Percentiles rank a stretch among this genome's conserved stretches.
phyloP scores from a whole-genome alignment of 2,888 invertebrate species.

The Ernsta delagoae region DNA sequence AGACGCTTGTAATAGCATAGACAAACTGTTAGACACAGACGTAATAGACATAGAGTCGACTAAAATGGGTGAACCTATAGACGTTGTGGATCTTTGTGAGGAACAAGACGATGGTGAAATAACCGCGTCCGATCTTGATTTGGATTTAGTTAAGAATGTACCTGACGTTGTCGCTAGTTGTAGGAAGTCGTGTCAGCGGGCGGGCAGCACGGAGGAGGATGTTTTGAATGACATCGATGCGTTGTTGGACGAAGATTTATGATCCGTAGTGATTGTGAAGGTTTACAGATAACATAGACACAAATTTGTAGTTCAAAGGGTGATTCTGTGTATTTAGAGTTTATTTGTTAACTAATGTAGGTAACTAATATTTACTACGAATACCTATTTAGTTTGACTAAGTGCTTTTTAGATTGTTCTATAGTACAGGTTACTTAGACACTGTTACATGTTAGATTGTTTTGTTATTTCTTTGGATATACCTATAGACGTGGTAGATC shows the following conservation, averaged over 20 bases:
- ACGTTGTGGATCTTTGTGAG: constrained; percentile 72
- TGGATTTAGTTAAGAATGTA: constrained; percentile 68
- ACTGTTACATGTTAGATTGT: too few relatives aligned
- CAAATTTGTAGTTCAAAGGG: background rate
- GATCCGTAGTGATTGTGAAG: constrained; percentile 46
- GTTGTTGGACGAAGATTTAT: constrained; percentile 66
- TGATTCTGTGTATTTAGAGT: background rate
- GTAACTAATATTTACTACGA: too few relatives aligned
- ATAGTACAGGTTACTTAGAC: too few relatives aligned
- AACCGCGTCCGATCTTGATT: constrained; percentile 55
- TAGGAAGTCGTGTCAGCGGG: constrained; percentile 54
- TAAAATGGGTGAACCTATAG: constrained; percentile 59
- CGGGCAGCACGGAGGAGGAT: constrained; percentile 52
- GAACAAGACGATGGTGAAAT: constrained; percentile 64
- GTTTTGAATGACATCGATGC: constrained; percentile 63
- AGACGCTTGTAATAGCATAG: constrained; percentile 53
- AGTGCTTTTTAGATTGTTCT: too few relatives aligned
- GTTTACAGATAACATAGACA: constrained; percentile 13
- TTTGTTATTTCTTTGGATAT: too few relatives aligned
- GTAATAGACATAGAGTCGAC: constrained; percentile 65
- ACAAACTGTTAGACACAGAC: constrained; percentile 59
- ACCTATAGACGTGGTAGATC: too few relatives aligned
- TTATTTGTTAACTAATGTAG: background rate
- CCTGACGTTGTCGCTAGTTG: constrained; percentile 78
- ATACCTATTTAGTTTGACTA: background rate